Base-by-base conservation (phyloP, 2,797 vertebrate species). In the Propithecus perrieri region DNA sequence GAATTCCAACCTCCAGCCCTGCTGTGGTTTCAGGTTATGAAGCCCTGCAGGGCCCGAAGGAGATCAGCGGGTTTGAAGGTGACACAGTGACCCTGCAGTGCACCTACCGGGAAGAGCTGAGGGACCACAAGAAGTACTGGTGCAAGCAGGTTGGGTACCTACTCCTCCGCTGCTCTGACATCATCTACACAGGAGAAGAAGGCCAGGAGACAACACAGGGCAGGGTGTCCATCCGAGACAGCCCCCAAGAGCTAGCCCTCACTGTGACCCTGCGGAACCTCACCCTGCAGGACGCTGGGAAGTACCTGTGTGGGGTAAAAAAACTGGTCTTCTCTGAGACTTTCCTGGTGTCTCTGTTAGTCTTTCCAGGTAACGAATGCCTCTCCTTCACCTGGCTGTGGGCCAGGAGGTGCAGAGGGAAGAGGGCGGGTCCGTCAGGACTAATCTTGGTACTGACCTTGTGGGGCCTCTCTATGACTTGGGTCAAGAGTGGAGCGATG, bases 271-370 rank as follows among this genome's bases (percentile, higher is more conserved):
- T 98, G 76, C 74, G 86, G 76, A 0, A 76, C 13, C 96, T 98
- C 85, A 96, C 84, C 28, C 38, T 83, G 80, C 0, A 83, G 22
- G 98, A 98, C 1, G 0, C 41, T 0, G 98, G 98, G 46, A 35
- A 85, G 17, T 98, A 98, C 95, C 96, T 57, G 94, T 98, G 96
- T 3, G 98, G 98, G 24, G 28, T 88, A 71, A 1, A 11, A 18
- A 87, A 0, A 4, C 22, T 96, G 94, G 97, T 95, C 41, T 0
- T 2, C 0, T 96, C 97, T 17, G 15, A 80, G 2, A 0, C 1
- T 18, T 6, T 50, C n/a, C 1, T 0, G 41, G 76, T 97, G 22
- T 71, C 84, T 20, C 84, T 97, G 87, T 2, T 3, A 0, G 80
- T 98, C 93, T 78, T 93, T 35, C 81, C 94, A 97, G 97, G 98